Conservation (phyloP, 2,888 invertebrate genomes). For the Branchipolynoe longqiensis region DNA sequence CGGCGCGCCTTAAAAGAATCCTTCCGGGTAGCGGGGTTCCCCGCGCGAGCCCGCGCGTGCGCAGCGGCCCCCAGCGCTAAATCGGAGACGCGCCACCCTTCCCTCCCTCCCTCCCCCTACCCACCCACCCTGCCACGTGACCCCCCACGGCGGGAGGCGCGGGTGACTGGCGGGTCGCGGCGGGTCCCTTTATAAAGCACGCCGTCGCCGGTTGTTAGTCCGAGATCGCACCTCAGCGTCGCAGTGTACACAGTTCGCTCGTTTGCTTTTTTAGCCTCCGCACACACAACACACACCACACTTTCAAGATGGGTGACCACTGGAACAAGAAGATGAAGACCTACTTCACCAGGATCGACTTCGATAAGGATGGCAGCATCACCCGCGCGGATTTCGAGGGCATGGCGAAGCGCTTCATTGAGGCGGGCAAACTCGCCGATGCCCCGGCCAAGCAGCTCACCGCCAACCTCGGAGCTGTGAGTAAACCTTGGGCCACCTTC, state of each 20-base stretch:
- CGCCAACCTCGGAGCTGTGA: conserved; percentile 57
- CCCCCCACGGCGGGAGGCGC: neutral
- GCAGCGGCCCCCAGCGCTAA: no score
- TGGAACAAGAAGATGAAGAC: conserved; percentile 65
- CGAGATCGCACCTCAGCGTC: neutral
- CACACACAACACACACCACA: neutral
- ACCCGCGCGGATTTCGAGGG: conserved; percentile 65
- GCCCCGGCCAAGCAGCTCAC: conserved; percentile 53
- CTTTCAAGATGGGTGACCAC: conserved; percentile 63
- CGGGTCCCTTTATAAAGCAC: neutral
- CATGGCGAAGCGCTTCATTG: conserved; percentile 64
- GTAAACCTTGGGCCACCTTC: no score
- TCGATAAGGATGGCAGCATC: conserved; percentile 66
- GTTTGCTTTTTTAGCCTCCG: neutral
- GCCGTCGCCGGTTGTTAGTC: neutral
- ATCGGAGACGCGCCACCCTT: neutral
- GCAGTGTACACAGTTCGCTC: neutral
- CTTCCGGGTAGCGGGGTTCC: no score
- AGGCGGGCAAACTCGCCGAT: conserved; percentile 61
- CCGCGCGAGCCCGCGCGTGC: no score
- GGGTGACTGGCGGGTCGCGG: neutral
- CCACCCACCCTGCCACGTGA: neutral
- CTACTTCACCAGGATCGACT: conserved; percentile 68
- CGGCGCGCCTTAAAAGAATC: no score
- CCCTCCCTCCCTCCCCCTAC: neutral